phyloP scores from a whole-genome alignment of 1,140 invertebrate genomes.

The Metopolophium dirhodum region DNA sequence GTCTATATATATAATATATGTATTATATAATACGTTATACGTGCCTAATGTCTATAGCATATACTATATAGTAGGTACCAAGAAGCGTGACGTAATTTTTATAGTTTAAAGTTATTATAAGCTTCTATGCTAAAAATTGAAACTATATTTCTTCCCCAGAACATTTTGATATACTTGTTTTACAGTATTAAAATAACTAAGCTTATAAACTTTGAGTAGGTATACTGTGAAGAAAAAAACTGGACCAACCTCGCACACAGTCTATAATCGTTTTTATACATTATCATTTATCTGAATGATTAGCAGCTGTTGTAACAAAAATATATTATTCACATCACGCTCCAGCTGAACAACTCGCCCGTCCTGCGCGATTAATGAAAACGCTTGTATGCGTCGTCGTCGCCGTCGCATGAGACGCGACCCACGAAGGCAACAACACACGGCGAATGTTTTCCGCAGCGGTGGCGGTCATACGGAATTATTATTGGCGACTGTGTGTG shows the following conservation, averaged over 20 bases:
- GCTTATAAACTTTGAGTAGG: no score
- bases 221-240: not conserved
- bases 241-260: not conserved
- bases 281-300: not conserved
- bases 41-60: no score
- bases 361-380: not conserved
- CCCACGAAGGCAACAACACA: not conserved
- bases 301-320: not conserved
- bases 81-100: no score
- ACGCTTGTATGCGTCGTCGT: not conserved
- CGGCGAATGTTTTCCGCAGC: not conserved
- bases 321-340: not conserved
- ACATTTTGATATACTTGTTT: not conserved
- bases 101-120: not conserved
- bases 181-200: not conserved
- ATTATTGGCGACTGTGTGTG: not conserved
- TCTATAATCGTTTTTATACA: not conserved
- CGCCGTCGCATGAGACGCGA: not conserved
- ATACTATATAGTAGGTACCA: no score
- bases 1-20: no score
- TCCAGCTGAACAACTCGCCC: not conserved
- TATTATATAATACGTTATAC: no score
- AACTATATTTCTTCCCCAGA: not conserved
- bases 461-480: not conserved
- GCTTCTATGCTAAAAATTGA: not conserved